Conservation (phyloP, 2,113 vertebrate species). For the Lichenostomus cassidix region DNA sequence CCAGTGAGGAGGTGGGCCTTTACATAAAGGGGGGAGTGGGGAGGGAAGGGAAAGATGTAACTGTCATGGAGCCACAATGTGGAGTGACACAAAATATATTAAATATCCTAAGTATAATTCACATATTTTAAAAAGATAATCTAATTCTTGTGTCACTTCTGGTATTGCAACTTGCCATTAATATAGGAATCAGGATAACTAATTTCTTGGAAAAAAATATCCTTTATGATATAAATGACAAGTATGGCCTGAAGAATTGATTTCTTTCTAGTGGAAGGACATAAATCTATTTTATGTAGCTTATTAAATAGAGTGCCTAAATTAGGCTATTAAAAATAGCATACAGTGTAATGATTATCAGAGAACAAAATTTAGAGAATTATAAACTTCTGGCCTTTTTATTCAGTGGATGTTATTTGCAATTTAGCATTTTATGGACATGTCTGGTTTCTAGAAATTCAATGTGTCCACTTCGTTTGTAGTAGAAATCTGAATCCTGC, state of each 20-base stretch:
- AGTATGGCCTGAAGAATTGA: constrained; percentile 79
- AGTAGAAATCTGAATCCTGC: constrained; percentile 69
- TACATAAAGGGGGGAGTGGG: constrained; percentile 37
- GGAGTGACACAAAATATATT: constrained; percentile 52
- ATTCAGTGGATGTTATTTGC: constrained; percentile 78
- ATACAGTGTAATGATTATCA: constrained; percentile 76
- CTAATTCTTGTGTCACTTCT: constrained; percentile 63
- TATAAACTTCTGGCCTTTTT: constrained; percentile 80
- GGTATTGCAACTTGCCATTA: constrained; percentile 64
- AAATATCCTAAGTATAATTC: constrained; percentile 34
- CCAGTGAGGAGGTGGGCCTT: constrained; percentile 69
- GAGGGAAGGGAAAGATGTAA: constrained; percentile 48
- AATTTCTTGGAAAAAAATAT: constrained; percentile 76
- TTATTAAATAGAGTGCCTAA: constrained; percentile 86
- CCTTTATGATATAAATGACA: constrained; percentile 80
- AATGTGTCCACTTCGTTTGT: constrained; percentile 64
- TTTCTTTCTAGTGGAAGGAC: constrained; percentile 88
- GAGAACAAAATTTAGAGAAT: constrained; percentile 80
- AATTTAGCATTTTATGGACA: constrained; percentile 66
- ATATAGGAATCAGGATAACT: constrained; percentile 61
- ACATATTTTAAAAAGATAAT: constrained; percentile 43
- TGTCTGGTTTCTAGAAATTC: constrained; percentile 70
- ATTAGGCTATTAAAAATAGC: constrained; percentile 83
- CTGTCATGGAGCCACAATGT: constrained; percentile 43
- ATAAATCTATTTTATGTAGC: constrained; percentile 84